phyloP scores from a whole-genome alignment of 2,888 invertebrate genomes.

The Pseudanteris insignis region DNA sequence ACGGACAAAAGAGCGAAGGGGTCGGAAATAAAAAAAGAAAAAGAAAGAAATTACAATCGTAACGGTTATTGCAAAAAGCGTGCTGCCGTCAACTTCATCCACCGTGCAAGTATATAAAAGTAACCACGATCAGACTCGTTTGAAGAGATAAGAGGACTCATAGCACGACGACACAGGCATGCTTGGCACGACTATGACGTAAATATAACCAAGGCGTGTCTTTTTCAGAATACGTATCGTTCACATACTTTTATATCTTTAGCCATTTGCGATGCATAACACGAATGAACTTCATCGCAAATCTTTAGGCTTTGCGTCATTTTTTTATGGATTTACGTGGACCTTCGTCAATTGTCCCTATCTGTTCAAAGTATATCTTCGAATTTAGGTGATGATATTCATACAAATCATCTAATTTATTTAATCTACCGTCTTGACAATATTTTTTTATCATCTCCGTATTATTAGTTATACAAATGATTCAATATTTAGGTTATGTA shows the following conservation, averaged over 20 bases:
- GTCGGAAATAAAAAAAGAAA: no score
- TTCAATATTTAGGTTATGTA: no score
- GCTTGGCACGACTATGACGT: conserved; percentile 41
- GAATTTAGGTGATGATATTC: neutral
- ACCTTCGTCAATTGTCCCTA: conserved; percentile 3
- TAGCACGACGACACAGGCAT: conserved; percentile 22
- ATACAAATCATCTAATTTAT: neutral
- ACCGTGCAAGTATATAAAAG: conserved; percentile 26
- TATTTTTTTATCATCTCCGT: no score
- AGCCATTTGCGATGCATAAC: conserved; percentile 12
- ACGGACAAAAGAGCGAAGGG: no score
- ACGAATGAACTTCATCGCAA: conserved; percentile 15
- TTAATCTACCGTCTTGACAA: no score
- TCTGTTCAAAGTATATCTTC: neutral
- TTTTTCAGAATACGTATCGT: conserved; percentile 24
- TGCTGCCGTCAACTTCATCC: conserved; percentile 31
- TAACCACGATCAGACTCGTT: conserved; percentile 34
- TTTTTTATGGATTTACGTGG: neutral
- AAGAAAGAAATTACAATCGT: conserved; percentile 14
- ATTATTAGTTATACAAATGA: no score
- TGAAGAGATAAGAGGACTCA: conserved; percentile 32
- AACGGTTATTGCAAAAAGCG: conserved; percentile 29
- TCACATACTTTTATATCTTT: conserved; percentile 18
- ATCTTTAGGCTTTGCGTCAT: conserved; percentile 15
- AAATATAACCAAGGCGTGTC: conserved; percentile 29